These are phyloP conservation scores for Ictidomys tridecemlineatus DNA, from an alignment of 2,113 vertebrate species.

Conservation along the genomic window DNA sequence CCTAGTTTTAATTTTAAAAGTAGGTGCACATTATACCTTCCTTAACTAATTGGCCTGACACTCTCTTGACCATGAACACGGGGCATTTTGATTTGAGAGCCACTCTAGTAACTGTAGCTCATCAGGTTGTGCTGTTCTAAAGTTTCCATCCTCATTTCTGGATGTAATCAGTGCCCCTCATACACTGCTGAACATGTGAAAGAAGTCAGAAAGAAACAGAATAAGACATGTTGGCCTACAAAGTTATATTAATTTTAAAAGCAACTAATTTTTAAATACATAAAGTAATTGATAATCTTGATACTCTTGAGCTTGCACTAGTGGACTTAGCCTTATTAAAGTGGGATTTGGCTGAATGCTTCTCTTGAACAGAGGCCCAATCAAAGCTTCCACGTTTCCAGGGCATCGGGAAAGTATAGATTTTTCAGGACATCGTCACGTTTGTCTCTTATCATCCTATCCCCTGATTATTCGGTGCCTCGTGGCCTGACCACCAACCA, in stretches of 20 bases:
- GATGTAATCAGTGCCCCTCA: background rate
- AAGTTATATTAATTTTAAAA: conserved; percentile 10
- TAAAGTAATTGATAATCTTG: background rate
- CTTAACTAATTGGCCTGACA: background rate
- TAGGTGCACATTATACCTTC: background rate
- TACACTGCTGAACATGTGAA: background rate
- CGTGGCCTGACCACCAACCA: background rate
- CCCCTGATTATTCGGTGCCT: background rate
- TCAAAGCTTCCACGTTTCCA: background rate
- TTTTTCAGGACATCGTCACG: background rate
- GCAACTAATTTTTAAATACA: background rate
- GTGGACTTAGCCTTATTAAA: background rate
- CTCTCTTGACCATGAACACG: rapidly evolving
- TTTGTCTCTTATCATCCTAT: background rate
- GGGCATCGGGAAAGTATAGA: background rate
- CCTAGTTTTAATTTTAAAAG: background rate
- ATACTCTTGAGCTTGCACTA: background rate
- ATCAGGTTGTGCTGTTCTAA: background rate
- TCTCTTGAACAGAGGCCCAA: background rate
- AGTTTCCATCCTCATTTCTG: background rate
- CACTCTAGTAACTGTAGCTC: too few relatives aligned
- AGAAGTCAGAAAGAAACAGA: background rate
- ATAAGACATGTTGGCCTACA: background rate
- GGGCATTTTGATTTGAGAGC: background rate
- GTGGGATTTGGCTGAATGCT: background rate